Base-by-base conservation (phyloP, 2,888 invertebrate genomes). In the Apodemia duryi region DNA sequence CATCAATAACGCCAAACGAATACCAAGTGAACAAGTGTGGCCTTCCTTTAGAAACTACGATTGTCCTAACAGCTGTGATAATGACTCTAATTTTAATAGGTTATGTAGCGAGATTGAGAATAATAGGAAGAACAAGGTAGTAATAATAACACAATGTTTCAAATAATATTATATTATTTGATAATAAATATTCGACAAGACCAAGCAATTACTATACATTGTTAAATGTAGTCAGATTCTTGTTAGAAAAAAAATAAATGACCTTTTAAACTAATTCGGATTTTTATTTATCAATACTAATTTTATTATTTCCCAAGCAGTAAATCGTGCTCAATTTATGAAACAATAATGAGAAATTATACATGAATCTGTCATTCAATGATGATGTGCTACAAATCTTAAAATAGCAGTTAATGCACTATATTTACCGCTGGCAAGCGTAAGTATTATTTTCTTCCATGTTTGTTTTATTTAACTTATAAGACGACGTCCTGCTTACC, bases 131-230 rank as follows among this genome's bases (percentile, higher is more conserved):
- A 71, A 76, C 70, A 72, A 71, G 69, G 69, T 66, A 38, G 7
- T 6, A 43, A 2, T 43, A 43, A 43, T 43, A 67, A 49, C 65
- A 64, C 73, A 71, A 70, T 77, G 76, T 77, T 78, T 81, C 83
- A 83, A 78, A 82, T 79, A 81, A 79, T 83, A 43, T 43, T 88
- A 86, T 90, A 43, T 43, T 43, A 87, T 86, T 88, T 82, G 81
- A 88, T 79, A 91, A 91, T 91, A 91, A 91, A 91, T 91, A 91
- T 81, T 85, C 90, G 90, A 91, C 89, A 90, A 90, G 90, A 91
- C 85, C 84, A 81, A 87, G 88, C 88, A 84, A 84, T 88, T 89
- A 91, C 78, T 83, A 79, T 82, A 81, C 82, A 82, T 73, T 77
- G 54, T 54, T 54, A 54, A 54, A 54, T 54, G 28, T 54, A 28